These are phyloP conservation scores for Drosophila sturtevanti DNA, from an alignment of 1,140 invertebrate genomes.

Conservation along the genomic window DNA sequence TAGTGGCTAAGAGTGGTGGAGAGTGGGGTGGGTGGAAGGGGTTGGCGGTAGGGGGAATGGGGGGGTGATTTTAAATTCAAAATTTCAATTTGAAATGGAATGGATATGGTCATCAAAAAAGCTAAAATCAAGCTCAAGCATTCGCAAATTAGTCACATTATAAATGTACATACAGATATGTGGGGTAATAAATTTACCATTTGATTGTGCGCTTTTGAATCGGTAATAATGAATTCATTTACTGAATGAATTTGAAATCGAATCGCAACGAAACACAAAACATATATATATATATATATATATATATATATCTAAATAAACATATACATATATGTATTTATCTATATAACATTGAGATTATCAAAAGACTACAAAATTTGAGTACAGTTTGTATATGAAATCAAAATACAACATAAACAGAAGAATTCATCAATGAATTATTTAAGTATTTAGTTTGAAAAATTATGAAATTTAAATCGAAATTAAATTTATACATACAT, in stretches of 20 bases:
- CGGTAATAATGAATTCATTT: conserved; percentile 54
- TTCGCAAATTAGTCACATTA: conserved; percentile 73
- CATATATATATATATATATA: neutral
- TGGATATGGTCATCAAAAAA: conserved; percentile 39
- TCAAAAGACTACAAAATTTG: neutral
- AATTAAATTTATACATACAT: no score
- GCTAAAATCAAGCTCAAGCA: conserved; percentile 25
- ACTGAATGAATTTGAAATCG: conserved; percentile 60
- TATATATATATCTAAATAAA: neutral
- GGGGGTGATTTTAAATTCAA: neutral
- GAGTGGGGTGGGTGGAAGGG: conserved; percentile 10
- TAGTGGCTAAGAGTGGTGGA: neutral
- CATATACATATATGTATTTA: neutral
- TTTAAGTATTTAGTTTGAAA: no score
- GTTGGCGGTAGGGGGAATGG: no score
- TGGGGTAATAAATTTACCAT: conserved; percentile 65
- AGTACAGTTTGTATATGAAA: neutral
- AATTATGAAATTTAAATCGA: no score
- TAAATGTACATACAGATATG: conserved; percentile 67
- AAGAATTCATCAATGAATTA: no score
- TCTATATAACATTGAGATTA: conserved; percentile 1
- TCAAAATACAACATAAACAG: no score
- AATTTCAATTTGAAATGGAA: conserved; percentile 8
- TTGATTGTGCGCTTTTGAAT: conserved; percentile 43
- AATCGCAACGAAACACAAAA: no score